Base-by-base conservation (phyloP, 1,140 invertebrate genomes). In the Metopolophium dirhodum region DNA sequence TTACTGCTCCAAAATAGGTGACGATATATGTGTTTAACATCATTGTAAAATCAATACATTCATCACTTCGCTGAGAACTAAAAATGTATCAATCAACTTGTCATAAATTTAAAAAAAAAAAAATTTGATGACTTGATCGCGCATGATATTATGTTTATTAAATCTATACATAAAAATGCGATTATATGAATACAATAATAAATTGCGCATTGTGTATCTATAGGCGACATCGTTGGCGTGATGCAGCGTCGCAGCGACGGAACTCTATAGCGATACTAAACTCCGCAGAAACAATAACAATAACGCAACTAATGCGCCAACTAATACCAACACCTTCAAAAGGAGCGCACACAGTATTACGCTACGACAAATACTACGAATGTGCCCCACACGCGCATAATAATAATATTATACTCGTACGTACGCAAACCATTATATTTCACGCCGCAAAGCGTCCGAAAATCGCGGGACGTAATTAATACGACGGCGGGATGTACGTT, bases 401-500 rank as follows among this genome's bases (percentile, higher is more conserved):
- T 20, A 77, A 77, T 77, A 77, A 51, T 51, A 51, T 51, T 1
- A 3, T 7, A 4, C 11, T 68, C 7, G 26, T 68, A 26, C n/a
- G 20, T 68, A 68, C 61, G 30, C 61, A 77, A 77, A 77, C n/a
- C 18, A 77, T 37, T 83, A 37, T 83, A 83, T 83, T 83, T 83
- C 77, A 85, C 8, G 83, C 35, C 22, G 37, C 35, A 85, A 14
- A 45, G n/a, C 47, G 30, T 35, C 26, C 68, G 47, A 92, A 92
- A 35, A 82, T 49, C 90, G 61, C 14, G n/a, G 90, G 45, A 23
- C 35, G 26, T 35, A 68, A 91, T 89, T 89, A 47, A 91, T n/a
- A 45, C 41, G 41, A 23, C 23, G 41, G 9, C 61, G 41, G 23
- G 2, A 49, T 30, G 20, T 18, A 37, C 41, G 41, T 9, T 0